These are phyloP conservation scores for Andinoacara biseriatus DNA, from an alignment of 2,113 vertebrate species.

Conservation along the genomic window DNA sequence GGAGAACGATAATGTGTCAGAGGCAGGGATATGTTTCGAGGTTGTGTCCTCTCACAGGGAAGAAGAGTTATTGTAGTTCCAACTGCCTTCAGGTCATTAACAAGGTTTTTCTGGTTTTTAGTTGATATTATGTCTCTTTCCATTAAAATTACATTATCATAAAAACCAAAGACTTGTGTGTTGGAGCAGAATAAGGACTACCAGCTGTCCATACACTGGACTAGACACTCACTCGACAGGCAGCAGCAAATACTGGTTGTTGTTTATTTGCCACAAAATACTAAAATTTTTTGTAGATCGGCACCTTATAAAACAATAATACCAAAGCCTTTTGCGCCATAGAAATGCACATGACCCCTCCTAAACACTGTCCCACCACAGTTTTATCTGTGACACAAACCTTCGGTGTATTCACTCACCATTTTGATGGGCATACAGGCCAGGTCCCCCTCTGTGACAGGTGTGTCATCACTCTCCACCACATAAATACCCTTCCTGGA, in stretches of 20 bases:
- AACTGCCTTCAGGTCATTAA: no score
- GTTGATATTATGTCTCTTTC: no score
- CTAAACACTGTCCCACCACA: no score
- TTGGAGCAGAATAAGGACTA: not conserved
- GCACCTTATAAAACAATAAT: no score
- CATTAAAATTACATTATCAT: no score
- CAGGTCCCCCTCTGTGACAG: constrained; percentile 90
- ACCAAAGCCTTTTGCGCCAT: no score
- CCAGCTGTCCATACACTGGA: not conserved
- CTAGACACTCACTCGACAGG: not conserved
- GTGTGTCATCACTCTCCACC: constrained; percentile 93
- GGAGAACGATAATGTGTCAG: constrained; percentile 44
- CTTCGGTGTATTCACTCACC: constrained; percentile 80
- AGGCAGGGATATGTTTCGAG: constrained; percentile 33
- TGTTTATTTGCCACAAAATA: not conserved
- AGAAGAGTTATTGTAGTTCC: no score
- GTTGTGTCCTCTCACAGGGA: not conserved
- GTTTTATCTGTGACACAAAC: not conserved
- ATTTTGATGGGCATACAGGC: constrained; percentile 92
- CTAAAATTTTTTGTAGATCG: no score
- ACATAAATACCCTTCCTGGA: constrained; percentile 96
- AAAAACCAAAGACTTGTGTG: no score
- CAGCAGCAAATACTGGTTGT: not conserved
- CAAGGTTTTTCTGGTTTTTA: no score
- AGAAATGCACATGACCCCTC: no score